Evolutionary conservation across 2,888 invertebrate species (phyloP).

Genomic region (Eledona agricola): DNA sequence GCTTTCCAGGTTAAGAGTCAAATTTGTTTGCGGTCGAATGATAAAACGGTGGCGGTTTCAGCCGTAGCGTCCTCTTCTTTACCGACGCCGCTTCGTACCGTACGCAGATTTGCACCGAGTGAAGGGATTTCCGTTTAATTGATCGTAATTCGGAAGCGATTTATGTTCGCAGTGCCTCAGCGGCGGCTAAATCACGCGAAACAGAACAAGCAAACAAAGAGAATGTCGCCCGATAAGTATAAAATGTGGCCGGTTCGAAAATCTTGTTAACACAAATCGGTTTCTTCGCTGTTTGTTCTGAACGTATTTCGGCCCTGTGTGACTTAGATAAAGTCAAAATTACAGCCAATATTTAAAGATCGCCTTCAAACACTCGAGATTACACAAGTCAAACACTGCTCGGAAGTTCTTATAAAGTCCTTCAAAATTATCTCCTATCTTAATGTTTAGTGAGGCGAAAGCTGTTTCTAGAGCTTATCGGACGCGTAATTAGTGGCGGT

Average conservation of each 20-base stretch:
- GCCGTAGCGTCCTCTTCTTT: too few species aligned
- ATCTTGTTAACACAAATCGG: conserved; percentile 37
- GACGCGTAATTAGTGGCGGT: conserved; percentile 34
- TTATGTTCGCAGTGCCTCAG: conserved; percentile 7
- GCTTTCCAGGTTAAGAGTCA: too few species aligned
- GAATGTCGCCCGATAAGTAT: conserved; percentile 35
- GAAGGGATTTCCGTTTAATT: conserved; percentile 16
- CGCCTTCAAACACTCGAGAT: conserved; percentile 35
- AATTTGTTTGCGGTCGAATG: too few species aligned
- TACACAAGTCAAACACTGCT: conserved; percentile 31
- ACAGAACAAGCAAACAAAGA: conserved; percentile 38
- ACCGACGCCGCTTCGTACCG: background rate
- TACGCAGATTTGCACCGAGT: conserved; percentile 4
- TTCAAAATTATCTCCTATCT: conserved; percentile 31
- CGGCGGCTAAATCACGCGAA: conserved; percentile 34
- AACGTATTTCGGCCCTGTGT: conserved; percentile 28
- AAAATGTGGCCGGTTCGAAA: conserved; percentile 38
- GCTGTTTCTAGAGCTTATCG: conserved; percentile 24
- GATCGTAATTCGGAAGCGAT: conserved; percentile 16
- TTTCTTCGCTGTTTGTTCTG: conserved; percentile 32
- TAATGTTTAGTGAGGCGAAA: conserved; percentile 26
- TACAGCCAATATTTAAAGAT: conserved; percentile 35
- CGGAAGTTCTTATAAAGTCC: conserved; percentile 33
- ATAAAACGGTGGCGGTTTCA: too few species aligned
- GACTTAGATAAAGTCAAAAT: conserved; percentile 25